These are phyloP conservation scores for Aplochiton taeniatus DNA, from an alignment of 2,797 vertebrate genomes.

Conservation along the genomic window DNA sequence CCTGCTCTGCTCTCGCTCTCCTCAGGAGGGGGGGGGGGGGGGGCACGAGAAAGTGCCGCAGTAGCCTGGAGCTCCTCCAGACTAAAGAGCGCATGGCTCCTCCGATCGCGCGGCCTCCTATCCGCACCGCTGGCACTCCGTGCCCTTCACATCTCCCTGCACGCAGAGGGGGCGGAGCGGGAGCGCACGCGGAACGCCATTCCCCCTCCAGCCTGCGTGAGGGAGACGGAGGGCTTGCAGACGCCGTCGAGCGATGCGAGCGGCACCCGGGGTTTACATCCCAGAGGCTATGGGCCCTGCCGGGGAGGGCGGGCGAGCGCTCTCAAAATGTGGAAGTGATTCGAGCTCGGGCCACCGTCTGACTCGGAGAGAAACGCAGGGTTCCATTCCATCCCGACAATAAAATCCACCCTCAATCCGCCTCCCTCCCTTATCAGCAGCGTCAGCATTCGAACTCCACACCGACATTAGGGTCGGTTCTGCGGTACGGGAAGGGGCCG, in stretches of 20 bases:
- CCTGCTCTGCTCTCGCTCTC: conserved; percentile 45
- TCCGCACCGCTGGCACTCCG: conserved; percentile 4
- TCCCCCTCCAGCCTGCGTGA: background rate
- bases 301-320: background rate
- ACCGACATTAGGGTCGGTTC: background rate
- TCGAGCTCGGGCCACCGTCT: conserved; percentile 23
- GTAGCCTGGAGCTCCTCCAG: conserved; percentile 56
- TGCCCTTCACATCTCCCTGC: conserved; percentile 12
- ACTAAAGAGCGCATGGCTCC: conserved; percentile 29
- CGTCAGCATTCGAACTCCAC: conserved; percentile 5
- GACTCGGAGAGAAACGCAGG: conserved; percentile 21
- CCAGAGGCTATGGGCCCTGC: conserved; percentile 8
- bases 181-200: too few species aligned
- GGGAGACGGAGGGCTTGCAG: background rate
- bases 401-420: background rate
- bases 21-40: conserved; percentile 33
- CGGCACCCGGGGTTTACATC: conserved; percentile 14
- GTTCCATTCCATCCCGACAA: conserved; percentile 28
- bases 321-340: conserved; percentile 36
- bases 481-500: background rate
- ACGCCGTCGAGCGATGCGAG: background rate
- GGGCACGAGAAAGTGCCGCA: conserved; percentile 49
- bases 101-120: conserved; percentile 20
- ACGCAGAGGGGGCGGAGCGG: background rate
- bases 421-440: conserved; percentile 3